Conservation (phyloP, 2,797 vertebrate genomes). For the Pseudochirops corinnae region DNA sequence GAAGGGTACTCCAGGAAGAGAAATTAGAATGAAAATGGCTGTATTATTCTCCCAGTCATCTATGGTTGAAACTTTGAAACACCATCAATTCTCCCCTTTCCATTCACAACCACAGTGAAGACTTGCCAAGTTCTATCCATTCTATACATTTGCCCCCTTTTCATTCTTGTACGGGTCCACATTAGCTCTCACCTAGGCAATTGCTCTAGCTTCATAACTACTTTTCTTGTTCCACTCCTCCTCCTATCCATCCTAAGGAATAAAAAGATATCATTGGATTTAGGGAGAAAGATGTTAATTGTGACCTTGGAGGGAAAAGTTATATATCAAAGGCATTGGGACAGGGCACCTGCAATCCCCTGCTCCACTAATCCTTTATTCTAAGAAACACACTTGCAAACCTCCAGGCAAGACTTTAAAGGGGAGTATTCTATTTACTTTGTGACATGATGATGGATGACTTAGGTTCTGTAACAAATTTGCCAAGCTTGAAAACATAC, state of each 20-base stretch:
- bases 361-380: constrained; percentile 50
- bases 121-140: not conserved
- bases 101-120: not conserved
- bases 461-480: constrained; percentile 55
- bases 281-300: constrained; percentile 9
- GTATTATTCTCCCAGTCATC: not conserved
- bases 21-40: not conserved
- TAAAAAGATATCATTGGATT: not conserved
- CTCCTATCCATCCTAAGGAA: not conserved
- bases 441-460: constrained; percentile 54
- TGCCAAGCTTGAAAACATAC: constrained; percentile 38
- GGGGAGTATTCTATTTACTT: constrained; percentile 40
- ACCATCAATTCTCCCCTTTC: not conserved
- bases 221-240: not conserved
- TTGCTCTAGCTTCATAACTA: not conserved
- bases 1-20: not conserved
- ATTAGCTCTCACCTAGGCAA: not conserved
- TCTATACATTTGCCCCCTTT: not conserved
- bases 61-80: not conserved
- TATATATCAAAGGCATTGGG: not conserved
- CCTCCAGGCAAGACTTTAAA: constrained; percentile 34
- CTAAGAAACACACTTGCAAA: constrained; percentile 46
- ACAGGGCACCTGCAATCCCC: constrained; percentile 3
- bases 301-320: constrained; percentile 13
- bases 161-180: not conserved